These are phyloP conservation scores for Mungos mungo DNA, from an alignment of 2,113 vertebrate genomes.

Conservation along the genomic window DNA sequence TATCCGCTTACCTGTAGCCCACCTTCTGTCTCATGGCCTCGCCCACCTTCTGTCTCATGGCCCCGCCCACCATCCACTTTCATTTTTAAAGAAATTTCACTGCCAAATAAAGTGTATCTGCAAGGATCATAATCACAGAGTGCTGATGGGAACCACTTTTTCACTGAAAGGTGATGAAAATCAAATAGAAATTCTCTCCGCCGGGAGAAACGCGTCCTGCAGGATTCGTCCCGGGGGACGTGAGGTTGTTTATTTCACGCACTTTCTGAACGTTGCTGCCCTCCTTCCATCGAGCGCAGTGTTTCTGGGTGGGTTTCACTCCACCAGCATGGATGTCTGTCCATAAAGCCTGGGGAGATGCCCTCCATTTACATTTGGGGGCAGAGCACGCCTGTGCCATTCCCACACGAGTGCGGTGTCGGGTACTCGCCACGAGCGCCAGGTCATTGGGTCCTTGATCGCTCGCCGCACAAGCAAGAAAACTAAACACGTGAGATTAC, in stretches of 20 bases:
- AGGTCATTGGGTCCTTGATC: not conserved
- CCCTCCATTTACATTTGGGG: not conserved
- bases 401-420: rapidly evolving
- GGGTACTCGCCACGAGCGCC: not conserved
- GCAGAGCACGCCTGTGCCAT: not conserved
- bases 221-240: not conserved
- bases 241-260: not conserved
- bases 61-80: not conserved
- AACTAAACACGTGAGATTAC: not conserved
- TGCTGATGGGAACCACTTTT: not conserved
- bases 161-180: conserved; percentile 1
- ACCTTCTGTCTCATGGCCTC: too few species aligned
- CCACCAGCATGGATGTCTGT: not conserved
- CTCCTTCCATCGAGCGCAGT: not conserved
- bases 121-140: not conserved
- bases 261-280: not conserved
- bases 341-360: not conserved
- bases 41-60: too few species aligned
- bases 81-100: not conserved
- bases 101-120: not conserved
- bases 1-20: not conserved
- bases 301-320: not conserved
- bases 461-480: not conserved
- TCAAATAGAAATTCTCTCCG: conserved; percentile 64
- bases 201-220: not conserved